Evolutionary conservation across 2,113 vertebrate genomes (phyloP).

Genomic region (Prochilodus magdalenae): DNA sequence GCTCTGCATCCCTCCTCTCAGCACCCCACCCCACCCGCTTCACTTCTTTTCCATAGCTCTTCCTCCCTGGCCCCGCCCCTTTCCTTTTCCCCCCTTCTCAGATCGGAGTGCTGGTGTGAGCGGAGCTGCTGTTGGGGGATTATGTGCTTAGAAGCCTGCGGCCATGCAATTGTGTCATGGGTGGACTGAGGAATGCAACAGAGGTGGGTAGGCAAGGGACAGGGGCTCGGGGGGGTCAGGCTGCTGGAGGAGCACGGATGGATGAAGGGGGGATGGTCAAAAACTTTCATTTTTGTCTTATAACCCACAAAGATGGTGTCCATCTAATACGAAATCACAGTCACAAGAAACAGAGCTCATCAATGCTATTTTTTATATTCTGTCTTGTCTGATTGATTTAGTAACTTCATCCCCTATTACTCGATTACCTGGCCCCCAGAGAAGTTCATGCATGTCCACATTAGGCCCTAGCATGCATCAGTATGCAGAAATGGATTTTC

Average conservation of each 20-base stretch:
- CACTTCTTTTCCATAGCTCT: slow-evolving; percentile 79
- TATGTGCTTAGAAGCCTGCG: slow-evolving; percentile 52
- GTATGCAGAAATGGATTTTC: too few relatives aligned
- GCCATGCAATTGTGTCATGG: slow-evolving; percentile 46
- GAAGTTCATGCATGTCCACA: not conserved
- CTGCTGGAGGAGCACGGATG: not conserved
- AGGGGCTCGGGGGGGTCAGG: slow-evolving; percentile 9
- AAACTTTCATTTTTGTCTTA: not conserved
- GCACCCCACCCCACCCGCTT: slow-evolving; percentile 74
- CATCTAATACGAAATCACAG: not conserved
- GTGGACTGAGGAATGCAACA: slow-evolving; percentile 47
- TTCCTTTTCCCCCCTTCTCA: slow-evolving; percentile 30
- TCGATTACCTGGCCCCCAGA: too few relatives aligned
- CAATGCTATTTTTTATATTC: too few relatives aligned
- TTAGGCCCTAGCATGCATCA: too few relatives aligned
- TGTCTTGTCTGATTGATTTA: too few relatives aligned
- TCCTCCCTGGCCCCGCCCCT: slow-evolving; percentile 74
- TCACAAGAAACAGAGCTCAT: not conserved
- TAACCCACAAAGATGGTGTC: not conserved
- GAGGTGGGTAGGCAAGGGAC: slow-evolving; percentile 32
- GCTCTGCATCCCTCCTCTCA: slow-evolving; percentile 71
- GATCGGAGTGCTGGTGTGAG: slow-evolving; percentile 40
- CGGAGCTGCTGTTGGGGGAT: slow-evolving; percentile 48
- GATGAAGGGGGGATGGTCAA: not conserved
- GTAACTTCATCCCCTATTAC: too few relatives aligned